These are phyloP conservation scores for Physocephala rufipes DNA, from an alignment of 2,888 invertebrate species.

Conservation along the genomic window DNA sequence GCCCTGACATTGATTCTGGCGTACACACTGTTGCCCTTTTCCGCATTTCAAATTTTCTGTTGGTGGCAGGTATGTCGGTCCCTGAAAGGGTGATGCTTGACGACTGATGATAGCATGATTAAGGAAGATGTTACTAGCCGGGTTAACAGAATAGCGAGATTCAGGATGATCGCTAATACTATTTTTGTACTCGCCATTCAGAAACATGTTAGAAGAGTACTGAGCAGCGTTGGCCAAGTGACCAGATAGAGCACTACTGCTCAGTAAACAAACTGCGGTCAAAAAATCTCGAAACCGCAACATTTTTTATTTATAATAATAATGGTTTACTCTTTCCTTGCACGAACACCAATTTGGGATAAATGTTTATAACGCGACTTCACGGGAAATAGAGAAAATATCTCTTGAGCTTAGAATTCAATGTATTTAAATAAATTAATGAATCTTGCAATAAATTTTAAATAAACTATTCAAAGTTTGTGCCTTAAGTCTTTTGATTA, in stretches of 20 bases:
- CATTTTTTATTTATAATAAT: slow-evolving; percentile 37
- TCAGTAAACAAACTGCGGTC: slow-evolving; percentile 46
- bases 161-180: slow-evolving; percentile 53
- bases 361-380: not conserved
- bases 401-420: not conserved
- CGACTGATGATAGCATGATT: slow-evolving; percentile 61
- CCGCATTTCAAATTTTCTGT: slow-evolving; percentile 56
- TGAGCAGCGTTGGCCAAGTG: slow-evolving; percentile 44
- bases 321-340: no score
- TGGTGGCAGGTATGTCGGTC: slow-evolving; percentile 60
- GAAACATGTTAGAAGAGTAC: slow-evolving; percentile 59
- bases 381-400: slow-evolving; percentile 16
- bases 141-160: slow-evolving; percentile 51
- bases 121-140: slow-evolving; percentile 57
- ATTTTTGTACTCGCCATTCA: slow-evolving; percentile 61
- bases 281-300: slow-evolving; percentile 49
- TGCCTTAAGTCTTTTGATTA: slow-evolving; percentile 23
- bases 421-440: not conserved
- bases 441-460: not conserved
- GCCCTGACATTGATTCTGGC: slow-evolving; percentile 55
- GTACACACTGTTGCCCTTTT: slow-evolving; percentile 61
- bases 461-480: not conserved
- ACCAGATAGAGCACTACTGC: slow-evolving; percentile 42
- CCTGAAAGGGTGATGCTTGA: slow-evolving; percentile 59
- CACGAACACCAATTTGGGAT: no score